Evolutionary conservation across 2,888 invertebrate species (phyloP).

Genomic region (Mesorhabditis belari): DNA sequence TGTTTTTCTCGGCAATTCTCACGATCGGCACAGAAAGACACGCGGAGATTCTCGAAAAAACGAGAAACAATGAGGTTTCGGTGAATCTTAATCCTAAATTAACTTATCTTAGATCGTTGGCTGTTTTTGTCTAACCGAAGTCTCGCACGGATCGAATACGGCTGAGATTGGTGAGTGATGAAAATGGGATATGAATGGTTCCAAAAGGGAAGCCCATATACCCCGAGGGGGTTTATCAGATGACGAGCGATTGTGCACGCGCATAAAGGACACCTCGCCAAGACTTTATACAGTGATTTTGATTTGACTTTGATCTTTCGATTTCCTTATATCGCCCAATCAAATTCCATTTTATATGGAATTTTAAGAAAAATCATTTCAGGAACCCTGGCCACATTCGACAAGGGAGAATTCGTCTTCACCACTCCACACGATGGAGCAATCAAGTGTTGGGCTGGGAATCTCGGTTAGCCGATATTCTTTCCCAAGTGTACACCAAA

Average conservation of each 20-base stretch:
- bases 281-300: too few species aligned
- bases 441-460: slow-evolving; percentile 82
- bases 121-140: slow-evolving; percentile 80
- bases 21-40: slow-evolving; percentile 55
- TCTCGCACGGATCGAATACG: slow-evolving; percentile 83
- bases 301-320: too few species aligned
- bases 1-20: slow-evolving; percentile 54
- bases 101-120: slow-evolving; percentile 63
- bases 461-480: slow-evolving; percentile 57
- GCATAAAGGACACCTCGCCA: too few species aligned
- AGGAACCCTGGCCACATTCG: slow-evolving; percentile 25
- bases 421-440: slow-evolving; percentile 73
- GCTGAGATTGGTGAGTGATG: slow-evolving; percentile 9
- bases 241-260: too few species aligned
- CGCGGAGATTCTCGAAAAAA: slow-evolving; percentile 44
- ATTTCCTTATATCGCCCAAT: too few species aligned
- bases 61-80: slow-evolving; percentile 34
- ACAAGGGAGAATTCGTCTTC: slow-evolving; percentile 65
- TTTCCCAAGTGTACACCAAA: neutral
- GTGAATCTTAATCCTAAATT: neutral
- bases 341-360: neutral
- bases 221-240: too few species aligned
- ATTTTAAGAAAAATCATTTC: neutral
- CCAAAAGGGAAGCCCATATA: too few species aligned
- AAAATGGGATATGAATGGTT: too few species aligned